Conservation (phyloP, 2,113 vertebrate species). For the Helogale parvula region DNA sequence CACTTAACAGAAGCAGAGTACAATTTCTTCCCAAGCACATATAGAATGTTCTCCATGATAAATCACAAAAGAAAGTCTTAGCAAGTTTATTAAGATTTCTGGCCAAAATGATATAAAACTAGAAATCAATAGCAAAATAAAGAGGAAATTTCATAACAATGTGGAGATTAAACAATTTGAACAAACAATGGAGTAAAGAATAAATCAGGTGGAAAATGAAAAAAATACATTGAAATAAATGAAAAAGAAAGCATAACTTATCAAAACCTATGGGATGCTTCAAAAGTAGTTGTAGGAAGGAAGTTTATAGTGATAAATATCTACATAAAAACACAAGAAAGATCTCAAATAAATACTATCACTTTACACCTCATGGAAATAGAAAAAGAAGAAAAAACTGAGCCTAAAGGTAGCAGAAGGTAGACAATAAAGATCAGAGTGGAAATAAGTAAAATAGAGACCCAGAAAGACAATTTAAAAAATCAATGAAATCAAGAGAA, state of each 20-base stretch:
- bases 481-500: not conserved
- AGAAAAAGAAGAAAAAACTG: not conserved
- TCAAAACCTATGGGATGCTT: not conserved
- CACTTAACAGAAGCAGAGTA: not conserved
- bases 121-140: not conserved
- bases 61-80: not conserved
- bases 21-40: not conserved
- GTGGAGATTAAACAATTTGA: not conserved
- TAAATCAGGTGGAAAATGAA: not conserved
- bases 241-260: not conserved
- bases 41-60: not conserved
- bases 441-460: not conserved
- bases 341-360: not conserved
- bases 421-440: not conserved
- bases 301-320: not conserved
- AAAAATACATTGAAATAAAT: not conserved
- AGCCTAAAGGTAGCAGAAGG: not conserved
- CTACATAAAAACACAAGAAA: not conserved
- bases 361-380: not conserved
- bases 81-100: not conserved
- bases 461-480: not conserved
- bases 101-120: not conserved
- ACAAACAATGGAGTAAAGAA: not conserved
- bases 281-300: not conserved
- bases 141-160: not conserved